Evolutionary conservation across 2,888 invertebrate genomes (phyloP), one percentile per base, ranked within the genome.

Genomic region (Platycnemis pennipes): DNA sequence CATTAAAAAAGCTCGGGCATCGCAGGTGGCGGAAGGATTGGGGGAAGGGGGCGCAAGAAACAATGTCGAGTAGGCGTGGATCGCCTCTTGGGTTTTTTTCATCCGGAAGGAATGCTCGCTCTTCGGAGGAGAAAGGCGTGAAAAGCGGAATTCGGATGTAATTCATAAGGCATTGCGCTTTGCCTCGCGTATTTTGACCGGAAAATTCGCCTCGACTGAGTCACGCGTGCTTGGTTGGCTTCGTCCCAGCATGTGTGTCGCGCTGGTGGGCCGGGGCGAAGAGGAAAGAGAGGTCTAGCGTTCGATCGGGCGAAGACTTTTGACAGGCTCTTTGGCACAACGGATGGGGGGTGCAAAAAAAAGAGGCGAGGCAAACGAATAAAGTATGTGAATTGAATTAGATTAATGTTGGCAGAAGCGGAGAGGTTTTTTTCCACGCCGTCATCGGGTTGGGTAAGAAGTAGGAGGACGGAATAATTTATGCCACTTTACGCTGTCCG

Each of bases 321-420:
- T 89, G 89, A 89, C 89, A 89, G 89, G 89, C 42, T 56, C 56
- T 89, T 89, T 89, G 53, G 42, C 63, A 63, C 63, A n/a, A n/a
- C n/a, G 26, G 63, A 63, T n/a, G 26, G 63, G 63, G 63, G 26
- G 45, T 22, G 53, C 5, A 56, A 37, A 37, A 19, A 42, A 49
- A 88, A n/a, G 46, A 26, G 53, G 13, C 31, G 53, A 31, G 53
- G n/a, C 8, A 42, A 56, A 56, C 16, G 49, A 42, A 89, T 42
- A 53, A 49, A 49, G 49, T 31, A 53, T 89, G 22, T 63, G 63
- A 31, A 37, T 37, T 89, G 89, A 89, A 89, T 89, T 53, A 89
- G 89, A 89, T 89, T 89, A 56, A 89, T 89, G 89, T 37, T 19
- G 19, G 53, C 56, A 42, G 46, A 63, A n/a, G 63, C n/a, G 63